Evolutionary conservation across 2,113 vertebrate species (phyloP).

Genomic region (Perognathus longimembris): DNA sequence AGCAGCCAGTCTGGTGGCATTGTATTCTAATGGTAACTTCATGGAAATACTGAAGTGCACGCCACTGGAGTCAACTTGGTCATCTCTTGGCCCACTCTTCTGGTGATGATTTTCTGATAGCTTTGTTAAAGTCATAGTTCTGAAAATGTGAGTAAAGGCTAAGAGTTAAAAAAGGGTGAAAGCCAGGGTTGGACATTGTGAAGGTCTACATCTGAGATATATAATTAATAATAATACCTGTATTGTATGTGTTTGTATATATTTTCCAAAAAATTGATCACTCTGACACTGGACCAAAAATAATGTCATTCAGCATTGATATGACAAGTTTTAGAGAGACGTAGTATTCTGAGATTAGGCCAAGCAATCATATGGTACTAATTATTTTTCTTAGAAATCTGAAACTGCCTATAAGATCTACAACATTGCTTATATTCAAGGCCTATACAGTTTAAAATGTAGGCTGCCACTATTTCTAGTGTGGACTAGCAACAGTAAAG

Average conservation of each 20-base stretch:
- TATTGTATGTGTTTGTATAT: no score
- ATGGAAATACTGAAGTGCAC: neutral
- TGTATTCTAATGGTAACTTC: slow-evolving; percentile 9
- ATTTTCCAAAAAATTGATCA: neutral
- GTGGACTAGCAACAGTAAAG: slow-evolving; percentile 91
- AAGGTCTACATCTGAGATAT: neutral
- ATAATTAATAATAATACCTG: neutral
- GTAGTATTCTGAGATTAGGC: slow-evolving; percentile 72
- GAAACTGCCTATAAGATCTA: slow-evolving; percentile 61
- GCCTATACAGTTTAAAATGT: slow-evolving; percentile 81
- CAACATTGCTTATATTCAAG: slow-evolving; percentile 57
- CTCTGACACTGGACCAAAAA: slow-evolving; percentile 27
- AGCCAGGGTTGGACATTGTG: slow-evolving; percentile 13
- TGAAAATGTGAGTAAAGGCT: slow-evolving; percentile 36
- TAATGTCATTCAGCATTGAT: slow-evolving; percentile 32
- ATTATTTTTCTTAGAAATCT: slow-evolving; percentile 72
- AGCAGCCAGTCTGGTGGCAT: neutral
- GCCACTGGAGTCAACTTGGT: neutral
- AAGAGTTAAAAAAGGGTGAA: slow-evolving; percentile 18
- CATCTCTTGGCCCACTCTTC: neutral
- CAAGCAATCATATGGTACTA: slow-evolving; percentile 61
- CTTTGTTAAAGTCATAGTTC: slow-evolving; percentile 30
- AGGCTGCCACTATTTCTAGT: slow-evolving; percentile 85
- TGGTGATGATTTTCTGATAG: neutral
- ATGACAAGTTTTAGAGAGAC: slow-evolving; percentile 54